A percentile compares a stretch with the other conserved stretches of the same genome.
Conservation (phyloP, 2,113 vertebrate genomes). For the Sminthopsis crassicaudata region DNA sequence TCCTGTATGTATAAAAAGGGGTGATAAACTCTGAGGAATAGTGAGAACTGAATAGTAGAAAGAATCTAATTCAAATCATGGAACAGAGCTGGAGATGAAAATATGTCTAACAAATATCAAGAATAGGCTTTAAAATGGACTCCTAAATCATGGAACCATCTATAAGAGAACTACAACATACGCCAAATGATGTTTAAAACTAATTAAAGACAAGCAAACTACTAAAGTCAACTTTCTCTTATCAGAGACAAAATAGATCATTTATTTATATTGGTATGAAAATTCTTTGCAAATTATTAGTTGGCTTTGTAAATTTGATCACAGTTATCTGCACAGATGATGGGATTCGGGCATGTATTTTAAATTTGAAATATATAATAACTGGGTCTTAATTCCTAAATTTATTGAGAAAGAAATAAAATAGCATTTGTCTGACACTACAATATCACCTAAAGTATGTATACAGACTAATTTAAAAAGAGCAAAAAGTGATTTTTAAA, state of each 20-base stretch:
- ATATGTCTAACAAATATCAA: neutral
- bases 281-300: neutral
- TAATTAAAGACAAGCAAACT: conserved; percentile 25
- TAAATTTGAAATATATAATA: neutral
- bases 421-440: conserved; percentile 15
- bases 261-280: conserved; percentile 35
- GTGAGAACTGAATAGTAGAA: neutral
- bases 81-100: neutral
- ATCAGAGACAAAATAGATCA: conserved; percentile 40
- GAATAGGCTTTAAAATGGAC: neutral
- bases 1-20: neutral
- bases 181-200: conserved; percentile 51
- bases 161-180: conserved; percentile 4
- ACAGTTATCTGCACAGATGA: neutral
- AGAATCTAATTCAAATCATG: neutral
- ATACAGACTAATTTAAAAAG: neutral
- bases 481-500: neutral
- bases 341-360: neutral
- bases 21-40: neutral
- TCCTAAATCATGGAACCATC: conserved; percentile 1
- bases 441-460: neutral
- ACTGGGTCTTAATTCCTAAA: neutral
- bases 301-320: neutral
- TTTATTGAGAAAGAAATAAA: conserved; percentile 27
- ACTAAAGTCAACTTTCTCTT: conserved; percentile 32